Conservation (phyloP, 1,140 invertebrate genomes). For the Solenopsis fugax region DNA sequence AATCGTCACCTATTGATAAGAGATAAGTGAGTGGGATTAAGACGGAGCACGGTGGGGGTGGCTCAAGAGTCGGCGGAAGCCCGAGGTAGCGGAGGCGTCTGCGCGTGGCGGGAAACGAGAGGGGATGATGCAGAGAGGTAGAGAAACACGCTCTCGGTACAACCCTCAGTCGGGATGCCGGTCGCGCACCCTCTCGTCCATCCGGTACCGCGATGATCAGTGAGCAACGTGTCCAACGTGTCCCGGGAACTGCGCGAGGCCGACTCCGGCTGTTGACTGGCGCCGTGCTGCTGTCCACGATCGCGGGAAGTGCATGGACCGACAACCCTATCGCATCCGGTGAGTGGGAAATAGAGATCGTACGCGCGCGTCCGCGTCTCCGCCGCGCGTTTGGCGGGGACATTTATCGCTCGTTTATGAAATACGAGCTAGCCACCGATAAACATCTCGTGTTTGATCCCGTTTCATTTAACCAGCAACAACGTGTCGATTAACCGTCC, state of each 20-base stretch:
- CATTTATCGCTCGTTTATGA: background rate
- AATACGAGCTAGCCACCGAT: too few relatives aligned
- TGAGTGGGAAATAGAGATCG: constrained; percentile 78
- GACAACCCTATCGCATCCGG: constrained; percentile 81
- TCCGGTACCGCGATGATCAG: constrained; percentile 82
- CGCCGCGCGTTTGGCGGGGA: background rate
- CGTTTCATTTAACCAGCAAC: background rate
- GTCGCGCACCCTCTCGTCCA: constrained; percentile 80
- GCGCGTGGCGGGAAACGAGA: constrained; percentile 70
- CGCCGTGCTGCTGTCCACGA: constrained; percentile 64
- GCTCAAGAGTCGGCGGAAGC: constrained; percentile 62
- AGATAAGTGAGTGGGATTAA: constrained; percentile 80
- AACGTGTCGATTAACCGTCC: constrained; percentile 7
- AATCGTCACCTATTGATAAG: constrained; percentile 82
- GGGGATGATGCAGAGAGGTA: constrained; percentile 62
- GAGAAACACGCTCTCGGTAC: constrained; percentile 75
- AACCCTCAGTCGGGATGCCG: constrained; percentile 86
- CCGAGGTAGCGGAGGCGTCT: constrained; percentile 46
- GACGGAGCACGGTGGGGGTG: constrained; percentile 43
- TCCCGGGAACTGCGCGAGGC: constrained; percentile 60
- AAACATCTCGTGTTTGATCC: background rate
- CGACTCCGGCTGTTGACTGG: constrained; percentile 69
- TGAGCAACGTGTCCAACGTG: constrained; percentile 75
- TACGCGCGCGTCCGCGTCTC: background rate
- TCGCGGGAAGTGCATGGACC: constrained; percentile 76